These are phyloP conservation scores for Pedionomus torquatus DNA, from an alignment of 2,113 vertebrate genomes.

Conservation along the genomic window DNA sequence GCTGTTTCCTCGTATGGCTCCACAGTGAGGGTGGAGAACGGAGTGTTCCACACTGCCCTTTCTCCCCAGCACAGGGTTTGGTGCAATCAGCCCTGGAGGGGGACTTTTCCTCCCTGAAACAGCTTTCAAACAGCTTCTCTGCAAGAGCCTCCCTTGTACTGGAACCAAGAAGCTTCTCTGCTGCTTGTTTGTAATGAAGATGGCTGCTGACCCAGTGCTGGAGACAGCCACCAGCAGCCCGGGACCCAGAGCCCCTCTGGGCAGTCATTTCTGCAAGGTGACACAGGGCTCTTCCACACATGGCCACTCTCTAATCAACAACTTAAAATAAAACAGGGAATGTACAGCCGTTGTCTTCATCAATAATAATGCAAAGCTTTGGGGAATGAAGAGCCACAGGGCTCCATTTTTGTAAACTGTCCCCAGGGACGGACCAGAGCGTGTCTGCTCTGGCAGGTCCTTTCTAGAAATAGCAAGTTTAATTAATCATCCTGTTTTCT, in stretches of 20 bases:
- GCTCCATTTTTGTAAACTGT: background rate
- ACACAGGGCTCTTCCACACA: background rate
- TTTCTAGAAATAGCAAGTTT: conserved; percentile 48
- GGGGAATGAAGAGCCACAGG: background rate
- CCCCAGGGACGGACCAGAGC: conserved; percentile 2
- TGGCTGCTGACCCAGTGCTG: background rate
- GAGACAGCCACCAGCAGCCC: background rate
- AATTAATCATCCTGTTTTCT: conserved; percentile 62
- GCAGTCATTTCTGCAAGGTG: background rate
- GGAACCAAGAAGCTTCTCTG: background rate
- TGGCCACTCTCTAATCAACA: background rate
- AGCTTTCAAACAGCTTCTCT: background rate
- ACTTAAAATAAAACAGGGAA: background rate
- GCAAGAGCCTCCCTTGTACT: background rate
- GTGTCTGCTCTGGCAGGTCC: conserved; percentile 22
- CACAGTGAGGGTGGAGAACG: accelerated
- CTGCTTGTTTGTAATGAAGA: background rate
- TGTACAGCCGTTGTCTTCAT: background rate
- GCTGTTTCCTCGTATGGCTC: background rate
- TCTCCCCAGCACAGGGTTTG: background rate
- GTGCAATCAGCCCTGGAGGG: background rate
- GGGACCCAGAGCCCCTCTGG: background rate
- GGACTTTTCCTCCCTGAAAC: background rate
- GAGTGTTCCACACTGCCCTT: background rate
- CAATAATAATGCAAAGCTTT: background rate